Percentiles rank a stretch among this genome's conserved stretches.
Evolutionary conservation across 2,888 invertebrate genomes (phyloP).

Genomic region (Amiota mariae): DNA sequence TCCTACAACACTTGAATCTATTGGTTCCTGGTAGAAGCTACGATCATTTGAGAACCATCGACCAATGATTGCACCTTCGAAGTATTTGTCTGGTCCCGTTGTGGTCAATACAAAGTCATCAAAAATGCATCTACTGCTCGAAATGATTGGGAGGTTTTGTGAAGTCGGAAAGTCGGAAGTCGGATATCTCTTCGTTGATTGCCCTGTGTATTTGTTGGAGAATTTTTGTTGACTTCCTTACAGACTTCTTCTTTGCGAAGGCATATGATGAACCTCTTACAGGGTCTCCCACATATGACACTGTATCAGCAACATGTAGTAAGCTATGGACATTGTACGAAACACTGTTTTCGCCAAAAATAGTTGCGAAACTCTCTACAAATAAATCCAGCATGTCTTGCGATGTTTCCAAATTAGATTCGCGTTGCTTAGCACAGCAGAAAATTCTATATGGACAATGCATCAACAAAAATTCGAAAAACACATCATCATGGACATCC

Average conservation of each 20-base stretch:
- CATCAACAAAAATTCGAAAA: slow-evolving; percentile 17
- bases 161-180: too few species aligned
- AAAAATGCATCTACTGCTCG: too few species aligned
- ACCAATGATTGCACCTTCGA: too few species aligned
- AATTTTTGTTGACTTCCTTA: too few species aligned
- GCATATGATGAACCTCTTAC: slow-evolving; percentile 14
- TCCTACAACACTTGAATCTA: too few species aligned
- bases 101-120: too few species aligned
- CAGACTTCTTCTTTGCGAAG: slow-evolving; percentile 18
- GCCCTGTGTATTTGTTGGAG: too few species aligned
- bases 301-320: slow-evolving; percentile 19
- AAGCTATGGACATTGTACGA: slow-evolving; percentile 12
- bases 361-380: slow-evolving; percentile 33
- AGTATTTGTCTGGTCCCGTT: too few species aligned
- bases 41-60: too few species aligned
- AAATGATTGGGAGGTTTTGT: too few species aligned
- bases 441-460: slow-evolving; percentile 31
- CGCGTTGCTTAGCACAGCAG: slow-evolving; percentile 18
- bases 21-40: too few species aligned
- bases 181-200: too few species aligned
- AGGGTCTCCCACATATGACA: slow-evolving; percentile 16
- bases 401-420: slow-evolving; percentile 22
- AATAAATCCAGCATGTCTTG: slow-evolving; percentile 30
- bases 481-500: not conserved
- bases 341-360: slow-evolving; percentile 24